These are phyloP conservation scores for Lathamus discolor DNA, from an alignment of 2,113 vertebrate species.

Conservation along the genomic window DNA sequence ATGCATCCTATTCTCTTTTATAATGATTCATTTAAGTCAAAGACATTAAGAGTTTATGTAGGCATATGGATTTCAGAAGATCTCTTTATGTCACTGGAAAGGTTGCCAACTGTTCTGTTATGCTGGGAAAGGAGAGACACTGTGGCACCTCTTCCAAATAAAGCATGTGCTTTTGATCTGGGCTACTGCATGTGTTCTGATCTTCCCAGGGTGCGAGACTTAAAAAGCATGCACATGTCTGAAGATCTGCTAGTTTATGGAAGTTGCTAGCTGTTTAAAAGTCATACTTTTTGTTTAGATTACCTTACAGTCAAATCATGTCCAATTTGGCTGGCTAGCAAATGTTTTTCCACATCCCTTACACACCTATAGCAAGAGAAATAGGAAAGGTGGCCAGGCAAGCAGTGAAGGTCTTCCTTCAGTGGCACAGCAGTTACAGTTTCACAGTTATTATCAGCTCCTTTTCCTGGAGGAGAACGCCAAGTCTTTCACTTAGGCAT, in stretches of 20 bases:
- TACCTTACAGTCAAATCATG: not conserved
- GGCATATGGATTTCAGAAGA: not conserved
- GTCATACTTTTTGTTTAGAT: not conserved
- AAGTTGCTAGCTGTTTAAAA: not conserved
- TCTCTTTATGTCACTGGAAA: not conserved
- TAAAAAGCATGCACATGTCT: not conserved
- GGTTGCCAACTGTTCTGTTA: not conserved
- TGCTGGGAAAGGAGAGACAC: not conserved
- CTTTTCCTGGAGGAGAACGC: not conserved
- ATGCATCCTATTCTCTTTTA: not conserved
- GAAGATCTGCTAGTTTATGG: not conserved
- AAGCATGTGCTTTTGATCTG: not conserved
- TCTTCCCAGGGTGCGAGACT: not conserved
- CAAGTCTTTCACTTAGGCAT: conserved; percentile 6
- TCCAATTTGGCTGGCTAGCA: not conserved
- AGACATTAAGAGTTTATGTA: not conserved
- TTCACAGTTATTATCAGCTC: conserved; percentile 22
- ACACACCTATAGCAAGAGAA: not conserved
- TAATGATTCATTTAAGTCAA: not conserved
- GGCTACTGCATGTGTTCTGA: not conserved
- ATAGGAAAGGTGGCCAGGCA: not conserved
- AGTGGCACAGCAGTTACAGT: not conserved
- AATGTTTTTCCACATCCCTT: not conserved
- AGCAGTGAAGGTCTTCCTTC: not conserved
- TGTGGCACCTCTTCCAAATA: not conserved